Evolutionary conservation across 1,140 invertebrate species (phyloP), one percentile per base, ranked within the genome.

Genomic region (Camponotus pennsylvanicus): DNA sequence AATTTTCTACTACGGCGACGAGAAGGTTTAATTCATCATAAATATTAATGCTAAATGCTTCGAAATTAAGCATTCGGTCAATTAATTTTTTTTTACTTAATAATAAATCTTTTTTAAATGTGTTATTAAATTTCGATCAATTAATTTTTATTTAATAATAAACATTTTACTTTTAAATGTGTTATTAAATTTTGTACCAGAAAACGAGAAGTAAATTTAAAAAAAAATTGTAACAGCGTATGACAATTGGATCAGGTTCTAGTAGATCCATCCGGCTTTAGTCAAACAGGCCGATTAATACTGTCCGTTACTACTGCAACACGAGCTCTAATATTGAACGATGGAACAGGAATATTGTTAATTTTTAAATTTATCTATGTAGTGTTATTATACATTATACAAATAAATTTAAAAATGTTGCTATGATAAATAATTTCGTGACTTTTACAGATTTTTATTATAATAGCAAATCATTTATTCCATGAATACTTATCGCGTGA

Each of bases 261-360:
- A 71, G 78, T 71, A 71, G 52, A 73, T 82, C 7, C 11, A 40
- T 7, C 2, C 40, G 67, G 27, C 34, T 82, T 59, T 73, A 27
- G 18, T 45, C 67, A 40, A 18, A 32, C 66, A 37, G 78, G 21
- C 15, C 21, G 64, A 66, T 27, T 32, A 59, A 59, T 15, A 55
- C 52, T 82, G 45, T 82, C 55, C n/a, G 57, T 49, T 83, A 63
- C 55, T 49, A 83, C 69, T 73, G 40, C 27, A 73, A 61, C 0
- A 27, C 40, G 55, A 73, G 69, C 15, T 15, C 15, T 32, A 57
- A 45, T n/a, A 40, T 80, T 57, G 18, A 79, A 70, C 21, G 49
- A 55, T 1, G 18, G 0, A 9, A 6, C 13, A 80, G 21, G 27
- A 27, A 27, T 27, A 27, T 27, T 27, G 27, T 27, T 27, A 27